A percentile compares a stretch with the other conserved stretches of the same genome.
Evolutionary conservation across 2,797 vertebrate species (phyloP).

Genomic region (Delichon dasypus): DNA sequence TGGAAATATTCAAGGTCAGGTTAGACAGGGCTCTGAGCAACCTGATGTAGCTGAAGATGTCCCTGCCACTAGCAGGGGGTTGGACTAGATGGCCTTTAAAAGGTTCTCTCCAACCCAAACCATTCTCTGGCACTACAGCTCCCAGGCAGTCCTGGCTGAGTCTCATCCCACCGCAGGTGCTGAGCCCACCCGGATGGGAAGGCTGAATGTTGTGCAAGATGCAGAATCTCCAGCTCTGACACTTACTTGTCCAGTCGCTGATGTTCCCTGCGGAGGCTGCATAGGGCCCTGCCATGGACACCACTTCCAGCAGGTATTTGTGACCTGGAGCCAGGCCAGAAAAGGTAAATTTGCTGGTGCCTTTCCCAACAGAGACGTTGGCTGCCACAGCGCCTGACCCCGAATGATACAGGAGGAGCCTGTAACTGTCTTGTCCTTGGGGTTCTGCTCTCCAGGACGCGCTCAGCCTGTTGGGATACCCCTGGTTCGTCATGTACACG

Average conservation of each 20-base stretch:
- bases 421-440: slow-evolving; percentile 48
- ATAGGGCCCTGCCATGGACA: slow-evolving; percentile 44
- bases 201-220: neutral
- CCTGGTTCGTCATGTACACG: slow-evolving; percentile 58
- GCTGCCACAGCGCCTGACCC: neutral
- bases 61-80: neutral
- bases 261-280: neutral
- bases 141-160: neutral
- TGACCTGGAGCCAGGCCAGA: slow-evolving; percentile 60
- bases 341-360: slow-evolving; percentile 50
- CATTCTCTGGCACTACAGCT: neutral
- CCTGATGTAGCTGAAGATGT: neutral
- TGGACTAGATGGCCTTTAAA: neutral
- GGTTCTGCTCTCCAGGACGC: slow-evolving; percentile 40
- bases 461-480: slow-evolving; percentile 47
- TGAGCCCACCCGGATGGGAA: neutral
- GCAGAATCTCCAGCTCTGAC: neutral
- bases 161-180: neutral
- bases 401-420: slow-evolving; percentile 58
- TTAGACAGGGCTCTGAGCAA: neutral
- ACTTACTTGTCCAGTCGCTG: slow-evolving; percentile 72
- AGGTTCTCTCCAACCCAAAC: neutral
- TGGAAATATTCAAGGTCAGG: neutral
- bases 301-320: slow-evolving; percentile 61
- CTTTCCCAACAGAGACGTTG: slow-evolving; percentile 43